Conservation (phyloP, 2,888 invertebrate genomes). For the Nomada ruficornis region DNA sequence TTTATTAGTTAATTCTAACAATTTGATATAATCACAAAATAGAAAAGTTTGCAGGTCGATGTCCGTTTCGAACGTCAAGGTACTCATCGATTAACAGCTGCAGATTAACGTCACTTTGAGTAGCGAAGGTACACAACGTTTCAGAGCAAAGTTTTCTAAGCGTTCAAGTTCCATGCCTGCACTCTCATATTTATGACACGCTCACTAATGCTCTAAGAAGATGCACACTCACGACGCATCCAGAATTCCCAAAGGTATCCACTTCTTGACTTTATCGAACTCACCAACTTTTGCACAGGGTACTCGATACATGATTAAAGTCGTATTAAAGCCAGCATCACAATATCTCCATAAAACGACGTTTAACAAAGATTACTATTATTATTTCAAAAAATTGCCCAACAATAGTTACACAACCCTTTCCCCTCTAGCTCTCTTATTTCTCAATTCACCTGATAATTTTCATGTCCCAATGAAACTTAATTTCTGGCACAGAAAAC, state of each 20-base stretch:
- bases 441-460: too few species aligned
- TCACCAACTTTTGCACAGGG: constrained; percentile 12
- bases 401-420: too few species aligned
- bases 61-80: not conserved
- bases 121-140: constrained; percentile 35
- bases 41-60: not conserved
- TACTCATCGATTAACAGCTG: not conserved
- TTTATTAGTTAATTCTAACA: too few species aligned
- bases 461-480: too few species aligned
- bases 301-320: not conserved
- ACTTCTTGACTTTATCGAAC: constrained; percentile 25
- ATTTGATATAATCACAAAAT: too few species aligned
- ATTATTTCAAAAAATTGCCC: too few species aligned
- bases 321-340: not conserved
- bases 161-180: constrained; percentile 63
- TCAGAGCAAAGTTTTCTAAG: constrained; percentile 48
- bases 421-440: too few species aligned
- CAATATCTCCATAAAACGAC: too few species aligned
- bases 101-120: constrained; percentile 24
- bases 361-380: too few species aligned
- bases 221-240: constrained; percentile 68
- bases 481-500: too few species aligned
- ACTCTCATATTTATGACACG: constrained; percentile 72
- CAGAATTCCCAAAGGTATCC: constrained; percentile 34
- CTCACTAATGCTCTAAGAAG: constrained; percentile 65